Evolutionary conservation across 37 sponge, comb jelly and placozoan genomes (phyloP).

Genomic region (Diacarnus erythraeanus): DNA sequence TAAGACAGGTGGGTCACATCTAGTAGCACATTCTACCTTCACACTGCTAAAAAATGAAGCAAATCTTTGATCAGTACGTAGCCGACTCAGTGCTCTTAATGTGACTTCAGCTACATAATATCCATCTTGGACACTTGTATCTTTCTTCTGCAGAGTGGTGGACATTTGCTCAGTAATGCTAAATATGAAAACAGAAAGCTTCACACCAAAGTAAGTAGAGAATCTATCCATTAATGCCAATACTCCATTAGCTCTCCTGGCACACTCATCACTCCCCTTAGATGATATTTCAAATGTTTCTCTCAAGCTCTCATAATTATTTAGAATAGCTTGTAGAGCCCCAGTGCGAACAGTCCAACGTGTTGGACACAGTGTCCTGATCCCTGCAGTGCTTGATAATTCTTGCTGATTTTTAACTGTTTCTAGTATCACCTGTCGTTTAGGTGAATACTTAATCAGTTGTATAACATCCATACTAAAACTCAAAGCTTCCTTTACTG

Average conservation of each 20-base stretch:
- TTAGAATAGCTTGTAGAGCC: not conserved
- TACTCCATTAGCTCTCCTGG: constrained; percentile 7
- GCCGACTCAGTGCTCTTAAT: not conserved
- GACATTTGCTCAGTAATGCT: constrained; percentile 23
- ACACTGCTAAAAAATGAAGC: not conserved
- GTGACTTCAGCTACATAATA: not conserved
- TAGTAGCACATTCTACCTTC: not conserved
- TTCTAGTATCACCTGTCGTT: constrained; percentile 4
- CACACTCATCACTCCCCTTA: constrained; percentile 5
- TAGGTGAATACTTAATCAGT: constrained; percentile 11
- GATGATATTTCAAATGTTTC: not conserved
- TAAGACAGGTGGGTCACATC: not conserved
- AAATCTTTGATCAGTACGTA: constrained; percentile 19
- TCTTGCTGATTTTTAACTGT: not conserved
- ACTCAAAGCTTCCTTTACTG: constrained; percentile 4
- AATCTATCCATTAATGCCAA: constrained; percentile 11
- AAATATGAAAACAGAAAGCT: constrained; percentile 8
- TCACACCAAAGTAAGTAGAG: constrained; percentile 10
- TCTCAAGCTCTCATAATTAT: not conserved
- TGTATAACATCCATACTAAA: constrained; percentile 16
- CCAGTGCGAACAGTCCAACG: not conserved
- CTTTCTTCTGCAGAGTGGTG: not conserved
- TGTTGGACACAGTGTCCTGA: not conserved
- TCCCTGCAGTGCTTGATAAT: not conserved
- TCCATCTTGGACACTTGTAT: constrained; percentile 12